Percentiles rank a stretch among this genome's conserved stretches.
phyloP scores from a whole-genome alignment of 1,140 invertebrate species.

The Aporrectodea caliginosa region DNA sequence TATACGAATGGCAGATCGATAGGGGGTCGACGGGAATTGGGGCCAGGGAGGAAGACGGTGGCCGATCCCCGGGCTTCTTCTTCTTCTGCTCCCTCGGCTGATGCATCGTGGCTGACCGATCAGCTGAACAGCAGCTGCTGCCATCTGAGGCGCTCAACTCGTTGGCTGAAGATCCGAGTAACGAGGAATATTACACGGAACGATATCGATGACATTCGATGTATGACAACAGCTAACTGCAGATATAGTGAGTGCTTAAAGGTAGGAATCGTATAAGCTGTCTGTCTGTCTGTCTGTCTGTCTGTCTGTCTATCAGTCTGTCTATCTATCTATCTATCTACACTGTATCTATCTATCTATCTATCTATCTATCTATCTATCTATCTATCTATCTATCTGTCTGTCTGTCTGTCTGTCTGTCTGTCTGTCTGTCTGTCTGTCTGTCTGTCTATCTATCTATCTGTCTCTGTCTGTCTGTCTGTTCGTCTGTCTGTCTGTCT shows the following conservation, averaged over 20 bases:
- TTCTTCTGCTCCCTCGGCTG: too few relatives aligned
- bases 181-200: background rate
- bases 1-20: too few relatives aligned
- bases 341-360: background rate
- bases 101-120: too few relatives aligned
- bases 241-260: background rate
- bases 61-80: too few relatives aligned
- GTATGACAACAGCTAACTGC: background rate
- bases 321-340: background rate
- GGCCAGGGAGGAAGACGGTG: too few relatives aligned
- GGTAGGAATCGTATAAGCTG: background rate
- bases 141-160: background rate
- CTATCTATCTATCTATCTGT: constrained; percentile 1
- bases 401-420: background rate
- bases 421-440: background rate
- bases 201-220: background rate
- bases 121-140: background rate
- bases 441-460: background rate
- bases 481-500: background rate
- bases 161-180: background rate
- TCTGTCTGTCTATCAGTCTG: background rate
- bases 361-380: background rate
- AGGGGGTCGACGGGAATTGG: too few relatives aligned
- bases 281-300: background rate
- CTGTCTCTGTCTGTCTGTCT: background rate